Evolutionary conservation across 1,140 invertebrate species (phyloP).

Genomic region (Potamilus streckersoni): DNA sequence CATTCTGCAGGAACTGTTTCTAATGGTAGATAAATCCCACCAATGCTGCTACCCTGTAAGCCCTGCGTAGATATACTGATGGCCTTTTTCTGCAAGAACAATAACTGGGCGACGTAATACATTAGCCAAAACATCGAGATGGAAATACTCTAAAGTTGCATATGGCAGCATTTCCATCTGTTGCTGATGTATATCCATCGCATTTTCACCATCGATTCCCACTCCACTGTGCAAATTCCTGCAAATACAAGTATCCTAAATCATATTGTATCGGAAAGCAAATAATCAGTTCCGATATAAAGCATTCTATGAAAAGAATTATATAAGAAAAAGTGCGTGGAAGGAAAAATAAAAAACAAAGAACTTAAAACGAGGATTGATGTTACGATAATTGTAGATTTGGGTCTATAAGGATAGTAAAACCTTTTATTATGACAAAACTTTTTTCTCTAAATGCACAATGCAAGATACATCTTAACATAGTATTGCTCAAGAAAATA

Average conservation of each 20-base stretch:
- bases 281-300: too few relatives aligned
- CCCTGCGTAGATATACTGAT: conserved; percentile 70
- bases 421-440: too few relatives aligned
- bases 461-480: too few relatives aligned
- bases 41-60: conserved; percentile 73
- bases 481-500: too few relatives aligned
- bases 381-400: too few relatives aligned
- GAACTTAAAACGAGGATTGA: too few relatives aligned
- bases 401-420: too few relatives aligned
- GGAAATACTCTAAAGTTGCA: conserved; percentile 85
- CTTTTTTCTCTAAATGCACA: too few relatives aligned
- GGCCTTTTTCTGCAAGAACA: conserved; percentile 79
- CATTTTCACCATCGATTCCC: conserved; percentile 46
- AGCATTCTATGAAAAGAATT: too few relatives aligned
- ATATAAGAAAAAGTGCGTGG: too few relatives aligned
- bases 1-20: conserved; percentile 78
- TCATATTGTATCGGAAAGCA: too few relatives aligned
- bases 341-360: too few relatives aligned
- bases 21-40: conserved; percentile 87
- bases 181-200: conserved; percentile 22
- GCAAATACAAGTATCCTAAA: conserved; percentile 6
- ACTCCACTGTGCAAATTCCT: conserved; percentile 49
- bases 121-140: conserved; percentile 86
- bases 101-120: conserved; percentile 86
- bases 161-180: conserved; percentile 67